Evolutionary conservation across 2,888 invertebrate genomes (phyloP), one percentile per base, ranked within the genome.

Genomic region (Saturnia pavonia): DNA sequence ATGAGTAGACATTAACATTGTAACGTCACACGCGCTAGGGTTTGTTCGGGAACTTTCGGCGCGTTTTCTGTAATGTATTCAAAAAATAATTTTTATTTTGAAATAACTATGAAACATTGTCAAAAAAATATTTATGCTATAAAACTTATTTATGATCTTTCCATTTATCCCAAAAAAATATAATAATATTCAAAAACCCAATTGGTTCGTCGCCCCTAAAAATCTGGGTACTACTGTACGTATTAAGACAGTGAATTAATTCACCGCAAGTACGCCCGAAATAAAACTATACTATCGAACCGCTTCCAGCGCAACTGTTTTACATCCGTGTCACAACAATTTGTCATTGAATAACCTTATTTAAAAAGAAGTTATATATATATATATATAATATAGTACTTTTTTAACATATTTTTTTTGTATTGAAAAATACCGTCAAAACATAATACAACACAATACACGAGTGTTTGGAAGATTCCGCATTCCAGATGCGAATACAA

Each of bases 401-500:
- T 11, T 22, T 54, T 54, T 9, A 14, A 51, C 16, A 22, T 22
- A 54, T 43, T n/a, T 54, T 54, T 54, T 54, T 22, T 11, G 2
- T 6, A 54, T 54, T 54, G 54, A 22, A 54, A 22, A 51, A 54
- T 8, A 22, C 22, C 19, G 22, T 54, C 22, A 3, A 54, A 54
- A 54, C 8, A 54, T 9, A 54, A 54, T 54, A 54, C 22, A 51
- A 51, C 51, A 51, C n/a, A 51, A 22, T 22, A 54, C 11, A 7
- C 22, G 22, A 54, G 22, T 54, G 22, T 54, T 54, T 54, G 22
- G 6, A n/a, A n/a, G 19, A 11, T 54, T 54, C 54, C 54, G 22
- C 54, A 54, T 54, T 11, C 54, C 54, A 54, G 22, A 54, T 54
- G 22, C 54, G n/a, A 22, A 54, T 54, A 54, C 54, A 54, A 54